Conservation (phyloP, 2,888 invertebrate genomes). For the Ecliptopera silaceata region DNA sequence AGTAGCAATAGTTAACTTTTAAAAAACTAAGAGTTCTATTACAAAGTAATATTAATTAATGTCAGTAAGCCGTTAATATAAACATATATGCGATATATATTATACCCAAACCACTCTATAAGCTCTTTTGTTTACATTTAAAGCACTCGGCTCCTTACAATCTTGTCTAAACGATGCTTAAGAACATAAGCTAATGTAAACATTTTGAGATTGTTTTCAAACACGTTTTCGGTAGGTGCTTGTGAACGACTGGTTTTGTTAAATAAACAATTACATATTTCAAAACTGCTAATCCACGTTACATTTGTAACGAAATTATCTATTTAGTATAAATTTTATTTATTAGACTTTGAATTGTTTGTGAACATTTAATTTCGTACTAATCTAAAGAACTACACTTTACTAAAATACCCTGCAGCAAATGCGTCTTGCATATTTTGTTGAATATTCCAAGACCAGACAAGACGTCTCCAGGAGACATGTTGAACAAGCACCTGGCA, state of each 20-base stretch:
- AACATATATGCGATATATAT: slow-evolving; percentile 6
- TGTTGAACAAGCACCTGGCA: slow-evolving; percentile 72
- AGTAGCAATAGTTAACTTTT: too few species aligned
- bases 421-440: neutral
- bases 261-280: slow-evolving; percentile 10
- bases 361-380: neutral
- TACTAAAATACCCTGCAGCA: too few species aligned
- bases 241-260: slow-evolving; percentile 23
- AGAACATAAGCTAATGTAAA: slow-evolving; percentile 45
- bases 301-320: too few species aligned
- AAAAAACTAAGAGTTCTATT: too few species aligned
- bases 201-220: slow-evolving; percentile 41
- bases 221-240: slow-evolving; percentile 40
- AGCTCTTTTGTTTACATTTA: slow-evolving; percentile 32
- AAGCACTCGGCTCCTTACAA: slow-evolving; percentile 44
- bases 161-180: slow-evolving; percentile 41
- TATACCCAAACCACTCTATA: slow-evolving; percentile 15
- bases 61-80: too few species aligned
- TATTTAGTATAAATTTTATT: too few species aligned
- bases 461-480: slow-evolving; percentile 52
- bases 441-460: slow-evolving; percentile 3
- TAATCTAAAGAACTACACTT: neutral
- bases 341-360: too few species aligned
- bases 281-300: neutral
- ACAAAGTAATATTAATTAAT: too few species aligned